Evolutionary conservation across 2,113 vertebrate species (phyloP).

Genomic region (Cygnus buccinator): DNA sequence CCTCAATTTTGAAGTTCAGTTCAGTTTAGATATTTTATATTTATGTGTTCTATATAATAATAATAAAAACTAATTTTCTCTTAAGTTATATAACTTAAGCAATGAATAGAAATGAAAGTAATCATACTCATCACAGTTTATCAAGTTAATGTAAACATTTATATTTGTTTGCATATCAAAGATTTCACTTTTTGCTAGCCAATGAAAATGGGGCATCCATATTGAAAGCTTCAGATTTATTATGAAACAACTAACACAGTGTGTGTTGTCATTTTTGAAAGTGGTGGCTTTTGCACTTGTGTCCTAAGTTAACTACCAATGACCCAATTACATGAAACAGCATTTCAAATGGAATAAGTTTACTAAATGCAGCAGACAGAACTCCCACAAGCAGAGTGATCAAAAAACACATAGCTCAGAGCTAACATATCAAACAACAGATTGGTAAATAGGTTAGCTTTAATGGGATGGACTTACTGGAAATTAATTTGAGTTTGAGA

Average conservation of each 20-base stretch:
- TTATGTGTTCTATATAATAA: neutral
- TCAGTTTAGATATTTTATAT: neutral
- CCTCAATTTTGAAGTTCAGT: neutral
- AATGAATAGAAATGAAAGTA: neutral
- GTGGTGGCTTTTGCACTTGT: slow-evolving; percentile 1
- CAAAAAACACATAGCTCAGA: slow-evolving; percentile 29
- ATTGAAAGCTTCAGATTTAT: neutral
- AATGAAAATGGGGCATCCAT: neutral
- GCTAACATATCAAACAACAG: slow-evolving; percentile 43
- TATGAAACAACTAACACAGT: neutral
- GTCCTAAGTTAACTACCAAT: slow-evolving; percentile 11
- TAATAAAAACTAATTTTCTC: neutral
- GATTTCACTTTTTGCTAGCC: neutral
- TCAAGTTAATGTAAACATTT: neutral
- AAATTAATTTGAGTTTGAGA: slow-evolving; percentile 29
- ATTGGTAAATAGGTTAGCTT: slow-evolving; percentile 55
- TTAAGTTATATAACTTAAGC: neutral
- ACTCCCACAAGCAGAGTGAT: slow-evolving; percentile 26
- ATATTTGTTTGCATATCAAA: slow-evolving; percentile 12
- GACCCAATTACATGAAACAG: slow-evolving; percentile 49
- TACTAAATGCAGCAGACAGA: neutral
- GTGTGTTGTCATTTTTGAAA: neutral
- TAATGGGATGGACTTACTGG: slow-evolving; percentile 35
- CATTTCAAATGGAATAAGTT: slow-evolving; percentile 29
- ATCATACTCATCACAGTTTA: neutral